phyloP scores from a whole-genome alignment of 2,888 invertebrate species.

The Pomacea canaliculata region DNA sequence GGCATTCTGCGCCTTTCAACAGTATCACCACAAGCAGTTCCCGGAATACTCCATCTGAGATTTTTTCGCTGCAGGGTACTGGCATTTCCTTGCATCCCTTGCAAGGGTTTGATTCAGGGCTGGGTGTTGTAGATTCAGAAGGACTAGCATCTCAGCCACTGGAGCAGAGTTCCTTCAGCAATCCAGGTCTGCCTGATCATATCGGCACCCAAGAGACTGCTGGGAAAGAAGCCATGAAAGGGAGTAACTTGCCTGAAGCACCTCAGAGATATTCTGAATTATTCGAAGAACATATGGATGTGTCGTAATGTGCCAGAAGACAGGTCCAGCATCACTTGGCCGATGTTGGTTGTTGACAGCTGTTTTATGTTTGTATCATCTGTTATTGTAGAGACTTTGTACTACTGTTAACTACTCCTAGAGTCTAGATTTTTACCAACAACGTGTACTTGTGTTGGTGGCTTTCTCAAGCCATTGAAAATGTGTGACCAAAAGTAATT shows the following conservation, averaged over 20 bases:
- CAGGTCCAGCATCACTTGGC: not conserved
- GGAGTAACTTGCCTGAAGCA: not conserved
- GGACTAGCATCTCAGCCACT: not conserved
- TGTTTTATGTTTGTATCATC: not conserved
- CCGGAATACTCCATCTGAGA: not conserved
- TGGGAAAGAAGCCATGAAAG: not conserved
- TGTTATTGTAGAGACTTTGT: no score
- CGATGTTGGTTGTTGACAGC: not conserved
- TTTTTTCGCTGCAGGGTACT: not conserved
- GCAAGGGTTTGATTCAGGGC: constrained; percentile 7
- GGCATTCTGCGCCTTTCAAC: not conserved
- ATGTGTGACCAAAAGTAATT: no score
- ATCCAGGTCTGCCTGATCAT: not conserved
- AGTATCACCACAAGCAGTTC: not conserved
- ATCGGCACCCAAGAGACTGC: not conserved
- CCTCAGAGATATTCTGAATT: not conserved
- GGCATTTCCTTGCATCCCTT: constrained; percentile 1
- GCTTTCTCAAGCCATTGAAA: no score
- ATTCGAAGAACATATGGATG: constrained; percentile 9
- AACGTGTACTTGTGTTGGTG: no score
- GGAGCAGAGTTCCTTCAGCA: not conserved
- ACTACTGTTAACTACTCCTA: no score
- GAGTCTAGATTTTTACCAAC: no score
- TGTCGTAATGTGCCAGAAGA: constrained; percentile 3
- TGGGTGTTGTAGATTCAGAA: not conserved